Conservation (phyloP, 2,888 invertebrate species). For the Philhelius pedissequus region DNA sequence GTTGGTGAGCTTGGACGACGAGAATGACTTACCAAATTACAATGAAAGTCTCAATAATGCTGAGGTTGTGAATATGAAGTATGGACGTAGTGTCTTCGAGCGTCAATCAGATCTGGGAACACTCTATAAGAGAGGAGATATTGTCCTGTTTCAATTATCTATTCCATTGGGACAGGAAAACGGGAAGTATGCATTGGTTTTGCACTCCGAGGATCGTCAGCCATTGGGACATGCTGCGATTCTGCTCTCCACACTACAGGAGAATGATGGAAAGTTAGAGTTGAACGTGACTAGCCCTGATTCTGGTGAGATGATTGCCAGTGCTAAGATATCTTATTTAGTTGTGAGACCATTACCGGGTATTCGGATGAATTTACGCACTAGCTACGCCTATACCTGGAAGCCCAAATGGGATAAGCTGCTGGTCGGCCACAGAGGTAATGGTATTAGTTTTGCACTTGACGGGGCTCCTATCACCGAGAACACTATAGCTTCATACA, state of each 20-base stretch:
- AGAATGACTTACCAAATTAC: conserved; percentile 43
- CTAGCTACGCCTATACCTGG: conserved; percentile 92
- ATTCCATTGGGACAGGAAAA: conserved; percentile 72
- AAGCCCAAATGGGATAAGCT: conserved; percentile 90
- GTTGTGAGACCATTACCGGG: conserved; percentile 75
- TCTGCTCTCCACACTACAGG: conserved; percentile 86
- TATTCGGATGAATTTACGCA: conserved; percentile 85
- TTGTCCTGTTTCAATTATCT: conserved; percentile 75
- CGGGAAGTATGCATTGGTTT: conserved; percentile 71
- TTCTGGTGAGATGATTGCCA: conserved; percentile 86
- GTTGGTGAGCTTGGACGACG: conserved; percentile 74
- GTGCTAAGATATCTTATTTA: conserved; percentile 83
- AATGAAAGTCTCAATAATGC: conserved; percentile 68
- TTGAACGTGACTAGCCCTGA: conserved; percentile 86
- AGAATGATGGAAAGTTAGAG: conserved; percentile 87
- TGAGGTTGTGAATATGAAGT: conserved; percentile 74
- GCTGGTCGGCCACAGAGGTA: conserved; percentile 96
- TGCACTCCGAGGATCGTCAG: conserved; percentile 70
- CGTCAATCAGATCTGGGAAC: conserved; percentile 72
- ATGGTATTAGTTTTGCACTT: conserved; percentile 90
- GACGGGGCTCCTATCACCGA: conserved; percentile 87
- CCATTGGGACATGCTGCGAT: conserved; percentile 93
- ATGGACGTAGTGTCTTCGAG: conserved; percentile 73
- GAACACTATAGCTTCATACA: conserved; percentile 96
- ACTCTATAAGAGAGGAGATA: conserved; percentile 73